Base-by-base conservation (phyloP, 2,113 vertebrate species). In the Campylorhamphus procurvoides region DNA sequence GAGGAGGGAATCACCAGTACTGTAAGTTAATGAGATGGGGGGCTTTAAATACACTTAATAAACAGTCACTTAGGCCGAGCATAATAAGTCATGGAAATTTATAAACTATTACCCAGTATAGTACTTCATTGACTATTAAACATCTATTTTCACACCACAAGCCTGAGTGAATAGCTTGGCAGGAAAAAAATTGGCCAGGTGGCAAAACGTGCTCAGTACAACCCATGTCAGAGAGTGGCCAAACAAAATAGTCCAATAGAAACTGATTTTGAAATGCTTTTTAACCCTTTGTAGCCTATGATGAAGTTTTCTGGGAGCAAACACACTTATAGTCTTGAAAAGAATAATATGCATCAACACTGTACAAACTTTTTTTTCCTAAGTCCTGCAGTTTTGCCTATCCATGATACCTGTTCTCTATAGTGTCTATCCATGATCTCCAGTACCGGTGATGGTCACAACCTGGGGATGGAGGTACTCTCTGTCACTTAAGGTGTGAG, bases 71-170 rank as follows among this genome's bases (percentile, higher is more conserved):
- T 97, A 97, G 76, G 88, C 87, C 87, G 72, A 87, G 14, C 87
- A 94, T 98, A 98, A 94, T 97, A 98, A 97, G 96, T 98, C 96
- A 97, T 97, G 96, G 94, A 97, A 97, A 98, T 98, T 97, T 97
- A 98, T 96, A 98, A 97, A 97, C 97, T 98, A 97, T 97, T 97
- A 91, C 94, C 94, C 73, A 92, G 96, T 96, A 92, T 73, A 93
- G 93, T 97, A 94, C 97, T 98, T 97, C 96, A 96, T 94, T 96
- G 97, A 94, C 97, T 97, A 97, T 97, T 98, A 98, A 98, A 97
- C 95, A 96, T 97, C 84, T 39, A 69, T 91, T 98, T 98, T 98
- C 97, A 98, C 97, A 96, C 97, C 97, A 97, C 94, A 96, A 94
- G 96, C 96, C 95, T 94, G 83, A 97, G 91, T 97, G 96, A 97